Evolutionary conservation across 2,797 vertebrate species (phyloP), one percentile per base, ranked within the genome.

Genomic region (Selene dorsalis): DNA sequence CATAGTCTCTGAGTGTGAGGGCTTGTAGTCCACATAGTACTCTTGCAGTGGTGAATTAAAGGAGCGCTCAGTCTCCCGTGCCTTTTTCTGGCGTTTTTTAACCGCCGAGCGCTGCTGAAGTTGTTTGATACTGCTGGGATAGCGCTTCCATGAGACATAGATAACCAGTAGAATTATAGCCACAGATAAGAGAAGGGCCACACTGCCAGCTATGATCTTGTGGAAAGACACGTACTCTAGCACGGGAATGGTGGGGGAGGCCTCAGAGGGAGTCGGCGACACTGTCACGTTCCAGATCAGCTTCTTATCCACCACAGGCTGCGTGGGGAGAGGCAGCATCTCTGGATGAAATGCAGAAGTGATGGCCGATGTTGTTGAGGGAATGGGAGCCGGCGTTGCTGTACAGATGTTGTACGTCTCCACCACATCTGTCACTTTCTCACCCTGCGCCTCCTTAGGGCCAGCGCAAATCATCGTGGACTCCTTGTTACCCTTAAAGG

Each of bases 21-120:
- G 96, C 93, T 99, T 99, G 96, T 99, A 99, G 97, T 99, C 97
- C 96, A 99, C 97, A 90, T 99, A 99, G 94, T 98, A 99, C 95
- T 99, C 98, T 96, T 99, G 98, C 91, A 99, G 96, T 24, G 97
- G 97, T 53, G 97, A 97, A 91, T 94, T 98, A 84, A 98, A 94
- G 82, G 98, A 96, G 92, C 96, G 96, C 88, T 97, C 96, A 0
- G 95, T 96, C 90, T 97, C 96, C 65, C 96, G 93, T 26, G 94
- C 91, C 94, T 98, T 97, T 96, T 98, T 99, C 94, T 97, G 94
- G 5, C 96, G 95, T 89, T 96, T 96, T 91, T 96, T 97, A 92
- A 96, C 96, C n/a, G 95, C 93, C 0, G 97, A 96, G 79, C 96
- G 96, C 90, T 98, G 97, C 92, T 99, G 97, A 12, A 99, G 96